phyloP scores from a whole-genome alignment of 2,888 invertebrate genomes.

The Bimastos eiseni region DNA sequence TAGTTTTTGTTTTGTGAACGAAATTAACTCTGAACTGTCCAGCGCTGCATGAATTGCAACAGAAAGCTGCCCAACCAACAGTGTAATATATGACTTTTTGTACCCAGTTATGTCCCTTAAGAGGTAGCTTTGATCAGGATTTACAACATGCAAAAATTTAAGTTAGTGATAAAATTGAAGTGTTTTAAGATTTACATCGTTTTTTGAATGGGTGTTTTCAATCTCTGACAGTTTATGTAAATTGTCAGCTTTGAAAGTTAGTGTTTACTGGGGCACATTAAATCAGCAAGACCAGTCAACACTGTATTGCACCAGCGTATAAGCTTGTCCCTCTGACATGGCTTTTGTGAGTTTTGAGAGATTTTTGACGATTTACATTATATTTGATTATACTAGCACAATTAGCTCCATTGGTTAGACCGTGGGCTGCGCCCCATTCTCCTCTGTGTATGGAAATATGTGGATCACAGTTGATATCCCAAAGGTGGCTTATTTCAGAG shows the following conservation, averaged over 20 bases:
- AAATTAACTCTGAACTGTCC: no score
- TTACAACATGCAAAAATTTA: background rate
- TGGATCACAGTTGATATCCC: no score
- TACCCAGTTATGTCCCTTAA: no score
- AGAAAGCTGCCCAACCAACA: background rate
- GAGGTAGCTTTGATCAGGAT: background rate
- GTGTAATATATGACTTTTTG: background rate
- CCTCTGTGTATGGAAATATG: no score
- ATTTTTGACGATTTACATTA: no score
- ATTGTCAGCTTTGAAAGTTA: background rate
- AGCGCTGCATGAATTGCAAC: background rate
- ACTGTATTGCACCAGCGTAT: background rate
- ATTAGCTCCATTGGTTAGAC: no score
- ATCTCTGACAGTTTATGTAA: background rate
- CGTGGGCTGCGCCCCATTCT: no score
- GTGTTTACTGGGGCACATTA: background rate
- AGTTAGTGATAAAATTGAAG: background rate
- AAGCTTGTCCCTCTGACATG: no score
- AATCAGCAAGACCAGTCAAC: background rate
- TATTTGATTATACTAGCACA: no score
- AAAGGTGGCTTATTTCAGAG: no score
- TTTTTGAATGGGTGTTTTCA: background rate
- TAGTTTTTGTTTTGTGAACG: no score
- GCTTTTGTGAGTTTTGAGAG: no score
- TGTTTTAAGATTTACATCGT: background rate